These are phyloP conservation scores for Drosophila algonquin DNA, from an alignment of 2,888 invertebrate species.

Conservation along the genomic window DNA sequence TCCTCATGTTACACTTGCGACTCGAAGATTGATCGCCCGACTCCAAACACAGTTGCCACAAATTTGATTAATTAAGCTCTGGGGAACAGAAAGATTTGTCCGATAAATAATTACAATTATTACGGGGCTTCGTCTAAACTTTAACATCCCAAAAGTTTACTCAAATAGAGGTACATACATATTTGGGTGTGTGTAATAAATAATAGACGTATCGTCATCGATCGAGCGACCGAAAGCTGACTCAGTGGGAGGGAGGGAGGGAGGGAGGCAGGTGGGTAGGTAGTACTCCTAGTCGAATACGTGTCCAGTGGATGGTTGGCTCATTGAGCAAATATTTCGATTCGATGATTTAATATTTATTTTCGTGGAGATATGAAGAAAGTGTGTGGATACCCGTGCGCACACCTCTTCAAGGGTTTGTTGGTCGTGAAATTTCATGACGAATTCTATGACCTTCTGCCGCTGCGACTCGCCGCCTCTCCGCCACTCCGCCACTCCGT, in stretches of 20 bases:
- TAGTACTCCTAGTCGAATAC: not conserved
- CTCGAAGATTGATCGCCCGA: conserved; percentile 66
- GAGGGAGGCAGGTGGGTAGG: too few relatives aligned
- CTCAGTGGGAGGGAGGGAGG: conserved; percentile 3
- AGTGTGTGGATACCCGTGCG: not conserved
- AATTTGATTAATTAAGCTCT: conserved; percentile 68
- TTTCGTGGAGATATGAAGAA: not conserved
- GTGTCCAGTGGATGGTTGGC: conserved; percentile 27
- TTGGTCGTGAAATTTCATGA: conserved; percentile 4
- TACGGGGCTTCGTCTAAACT: not conserved
- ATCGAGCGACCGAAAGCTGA: conserved; percentile 3
- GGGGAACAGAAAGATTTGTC: conserved; percentile 15
- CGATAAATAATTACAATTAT: conserved; percentile 36
- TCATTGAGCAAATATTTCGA: conserved; percentile 44
- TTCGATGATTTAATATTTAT: conserved; percentile 36
- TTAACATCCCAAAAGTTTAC: not conserved
- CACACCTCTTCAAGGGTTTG: not conserved
- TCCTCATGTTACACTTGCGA: conserved; percentile 73
- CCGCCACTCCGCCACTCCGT: not conserved
- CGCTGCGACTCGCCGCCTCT: too few relatives aligned
- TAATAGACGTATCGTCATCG: conserved; percentile 28
- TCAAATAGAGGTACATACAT: too few relatives aligned
- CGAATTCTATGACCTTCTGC: conserved; percentile 28
- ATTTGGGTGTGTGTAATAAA: not conserved
- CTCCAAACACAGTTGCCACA: conserved; percentile 29